Conservation (phyloP, 2,888 invertebrate genomes). For the Polylopha cassiicola region DNA sequence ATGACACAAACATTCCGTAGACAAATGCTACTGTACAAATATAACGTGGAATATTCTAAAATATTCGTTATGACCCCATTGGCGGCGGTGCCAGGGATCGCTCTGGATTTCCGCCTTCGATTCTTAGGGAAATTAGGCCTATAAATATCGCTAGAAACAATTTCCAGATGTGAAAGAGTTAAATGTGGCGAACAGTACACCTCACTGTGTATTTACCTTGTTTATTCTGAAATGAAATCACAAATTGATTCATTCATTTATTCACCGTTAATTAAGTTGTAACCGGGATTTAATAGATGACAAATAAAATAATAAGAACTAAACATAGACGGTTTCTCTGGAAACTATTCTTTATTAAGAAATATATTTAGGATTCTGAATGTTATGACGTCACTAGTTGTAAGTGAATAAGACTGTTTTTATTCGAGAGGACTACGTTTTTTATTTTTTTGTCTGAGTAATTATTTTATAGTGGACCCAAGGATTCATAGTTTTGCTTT, state of each 20-base stretch:
- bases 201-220: slow-evolving; percentile 11
- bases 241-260: slow-evolving; percentile 12
- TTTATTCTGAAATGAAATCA: slow-evolving; percentile 6
- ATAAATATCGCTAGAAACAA: background rate
- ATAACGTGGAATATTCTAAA: slow-evolving; percentile 22
- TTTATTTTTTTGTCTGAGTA: too few relatives aligned
- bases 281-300: too few relatives aligned
- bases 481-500: too few relatives aligned
- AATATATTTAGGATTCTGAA: too few relatives aligned
- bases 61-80: slow-evolving; percentile 21
- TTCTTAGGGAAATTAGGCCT: slow-evolving; percentile 2
- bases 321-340: too few relatives aligned
- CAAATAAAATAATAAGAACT: too few relatives aligned
- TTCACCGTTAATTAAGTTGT: too few relatives aligned
- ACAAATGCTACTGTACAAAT: slow-evolving; percentile 21
- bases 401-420: too few relatives aligned
- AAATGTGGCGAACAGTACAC: background rate
- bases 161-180: slow-evolving; percentile 7
- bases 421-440: too few relatives aligned
- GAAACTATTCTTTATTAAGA: too few relatives aligned
- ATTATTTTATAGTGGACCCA: too few relatives aligned
- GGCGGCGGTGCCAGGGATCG: slow-evolving; percentile 22
- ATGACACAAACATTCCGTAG: slow-evolving; percentile 48
- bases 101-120: slow-evolving; percentile 17
- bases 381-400: too few relatives aligned